Base-by-base conservation (phyloP, 2,113 vertebrate genomes). In the Proteles cristata region DNA sequence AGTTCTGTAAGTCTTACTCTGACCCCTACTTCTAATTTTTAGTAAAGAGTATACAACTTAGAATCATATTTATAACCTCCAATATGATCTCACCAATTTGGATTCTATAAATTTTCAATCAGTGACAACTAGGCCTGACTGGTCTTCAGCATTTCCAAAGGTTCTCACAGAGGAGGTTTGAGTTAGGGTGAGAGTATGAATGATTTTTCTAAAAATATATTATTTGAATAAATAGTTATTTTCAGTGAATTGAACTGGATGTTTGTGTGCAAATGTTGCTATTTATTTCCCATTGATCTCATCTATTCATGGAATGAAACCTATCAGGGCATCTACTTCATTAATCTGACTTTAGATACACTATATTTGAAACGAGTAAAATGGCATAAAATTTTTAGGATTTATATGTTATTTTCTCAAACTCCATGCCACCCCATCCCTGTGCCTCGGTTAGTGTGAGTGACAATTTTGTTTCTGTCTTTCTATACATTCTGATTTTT, bases 301-400 rank as follows among this genome's bases (percentile, higher is more conserved):
- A 80, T 63, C 28, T 74, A 95, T 81, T 97, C 79, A 90, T 96
- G 76, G 87, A 95, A 95, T 26, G 48, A 93, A 23, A 65, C 53
- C 69, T 74, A 82, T 11, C 6, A 82, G 31, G 53, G 7, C 5
- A 80, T 95, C 63, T 94, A 43, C 43, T 88, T 87, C 53, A 84
- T 93, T 95, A 95, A 86, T 83, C 65, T 89, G 33, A 68, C 66
- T 95, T 95, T 96, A 35, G 48, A 65, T 28, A 50, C 79, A 73
- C 39, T 68, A 17, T 76, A 50, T 93, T 74, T 94, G 50, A 91
- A 94, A 93, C 25, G 17, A 88, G 26, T 76, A 74, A 93, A 94
- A 71, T 7, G 16, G 17, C 17, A 53, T 93, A 90, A 86, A 85
- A 28, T 91, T 86, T 81, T 93, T 88, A 79, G 61, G 4, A 58